These are phyloP conservation scores for Cerceris rybyensis DNA, from an alignment of 2,888 invertebrate species.

Conservation along the genomic window DNA sequence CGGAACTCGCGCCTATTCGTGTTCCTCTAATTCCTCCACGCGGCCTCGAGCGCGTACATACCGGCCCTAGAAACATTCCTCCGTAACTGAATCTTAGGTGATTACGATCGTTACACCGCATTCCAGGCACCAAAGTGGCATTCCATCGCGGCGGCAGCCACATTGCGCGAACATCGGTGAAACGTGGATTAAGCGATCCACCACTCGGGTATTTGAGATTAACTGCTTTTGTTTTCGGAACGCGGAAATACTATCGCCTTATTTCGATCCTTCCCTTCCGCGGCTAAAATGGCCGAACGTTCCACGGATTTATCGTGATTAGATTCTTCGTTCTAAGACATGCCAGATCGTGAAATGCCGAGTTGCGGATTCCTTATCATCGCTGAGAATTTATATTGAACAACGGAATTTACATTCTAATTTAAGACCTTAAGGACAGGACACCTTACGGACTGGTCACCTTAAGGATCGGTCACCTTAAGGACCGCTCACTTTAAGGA, in stretches of 20 bases:
- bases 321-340: not conserved
- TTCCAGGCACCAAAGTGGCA: slow-evolving; percentile 77
- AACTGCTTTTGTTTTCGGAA: slow-evolving; percentile 66
- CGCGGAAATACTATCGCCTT: slow-evolving; percentile 51
- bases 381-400: no score
- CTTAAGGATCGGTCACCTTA: no score
- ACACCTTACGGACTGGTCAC: no score
- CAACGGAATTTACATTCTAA: no score
- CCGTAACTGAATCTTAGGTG: slow-evolving; percentile 71
- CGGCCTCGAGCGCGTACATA: slow-evolving; percentile 61
- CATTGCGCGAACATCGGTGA: slow-evolving; percentile 69
- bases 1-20: slow-evolving; percentile 53
- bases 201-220: slow-evolving; percentile 60
- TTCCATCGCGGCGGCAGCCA: slow-evolving; percentile 66
- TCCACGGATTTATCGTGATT: not conserved
- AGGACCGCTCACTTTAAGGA: no score
- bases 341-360: not conserved
- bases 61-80: slow-evolving; percentile 70
- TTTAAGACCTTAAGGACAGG: no score
- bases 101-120: slow-evolving; percentile 76
- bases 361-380: not conserved
- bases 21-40: slow-evolving; percentile 51
- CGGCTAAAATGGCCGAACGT: slow-evolving; percentile 30
- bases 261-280: slow-evolving; percentile 40
- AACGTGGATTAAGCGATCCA: slow-evolving; percentile 65